phyloP scores from a whole-genome alignment of 2,797 vertebrate genomes.

The Trachurus trachurus region DNA sequence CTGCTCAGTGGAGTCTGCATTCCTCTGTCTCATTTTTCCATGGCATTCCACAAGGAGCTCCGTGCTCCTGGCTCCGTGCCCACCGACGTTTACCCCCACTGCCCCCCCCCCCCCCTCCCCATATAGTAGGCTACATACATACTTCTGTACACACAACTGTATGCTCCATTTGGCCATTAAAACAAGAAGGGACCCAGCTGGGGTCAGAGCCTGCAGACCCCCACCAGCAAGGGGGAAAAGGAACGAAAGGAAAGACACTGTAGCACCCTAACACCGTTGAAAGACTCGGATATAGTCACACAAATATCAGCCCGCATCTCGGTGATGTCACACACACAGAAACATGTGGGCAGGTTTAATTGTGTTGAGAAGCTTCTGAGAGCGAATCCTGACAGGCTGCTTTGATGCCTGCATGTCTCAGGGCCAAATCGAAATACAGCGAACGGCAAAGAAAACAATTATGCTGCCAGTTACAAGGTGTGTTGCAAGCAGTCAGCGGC shows the following conservation, averaged over 20 bases:
- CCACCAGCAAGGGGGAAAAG: constrained; percentile 15
- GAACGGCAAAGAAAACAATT: constrained; percentile 74
- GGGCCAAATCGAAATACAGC: constrained; percentile 69
- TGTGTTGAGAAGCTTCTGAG: constrained; percentile 73
- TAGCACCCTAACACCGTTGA: background rate
- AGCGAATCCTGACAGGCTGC: constrained; percentile 51
- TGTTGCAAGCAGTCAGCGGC: constrained; percentile 65
- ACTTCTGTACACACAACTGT: constrained; percentile 58
- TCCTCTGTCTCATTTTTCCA: constrained; percentile 89
- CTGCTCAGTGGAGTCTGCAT: constrained; percentile 87
- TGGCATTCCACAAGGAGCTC: constrained; percentile 84
- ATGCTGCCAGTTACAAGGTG: constrained; percentile 79
- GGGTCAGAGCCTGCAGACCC: constrained; percentile 12
- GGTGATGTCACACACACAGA: constrained; percentile 12
- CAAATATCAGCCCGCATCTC: constrained; percentile 22
- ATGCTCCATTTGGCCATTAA: constrained; percentile 55
- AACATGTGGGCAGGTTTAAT: constrained; percentile 47
- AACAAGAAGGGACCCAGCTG: constrained; percentile 58
- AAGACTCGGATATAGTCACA: constrained; percentile 33
- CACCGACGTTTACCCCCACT: constrained; percentile 51
- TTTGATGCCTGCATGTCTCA: constrained; percentile 43
- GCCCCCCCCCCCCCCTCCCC: constrained; percentile 10
- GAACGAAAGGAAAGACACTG: background rate
- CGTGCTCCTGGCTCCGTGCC: constrained; percentile 78
- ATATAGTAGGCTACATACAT: constrained; percentile 52